phyloP scores from a whole-genome alignment of 2,888 invertebrate species.

The Troides helena region DNA sequence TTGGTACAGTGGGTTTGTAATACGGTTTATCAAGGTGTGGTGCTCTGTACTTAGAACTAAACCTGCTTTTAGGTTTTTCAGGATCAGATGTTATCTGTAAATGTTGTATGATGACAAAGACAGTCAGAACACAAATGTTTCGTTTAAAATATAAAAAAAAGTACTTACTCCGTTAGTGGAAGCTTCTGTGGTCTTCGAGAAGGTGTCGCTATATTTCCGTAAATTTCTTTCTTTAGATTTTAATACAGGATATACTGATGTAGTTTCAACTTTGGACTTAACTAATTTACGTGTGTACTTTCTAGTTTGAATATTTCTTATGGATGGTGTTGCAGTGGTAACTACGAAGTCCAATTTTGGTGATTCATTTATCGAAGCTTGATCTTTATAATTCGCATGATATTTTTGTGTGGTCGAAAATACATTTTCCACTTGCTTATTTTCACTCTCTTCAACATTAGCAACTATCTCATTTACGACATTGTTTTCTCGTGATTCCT shows the following conservation, averaged over 20 bases:
- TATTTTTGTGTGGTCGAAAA: conserved; percentile 59
- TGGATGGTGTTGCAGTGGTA: conserved; percentile 51
- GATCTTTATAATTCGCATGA: conserved; percentile 64
- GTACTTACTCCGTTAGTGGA: conserved; percentile 70
- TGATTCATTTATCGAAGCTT: conserved; percentile 38
- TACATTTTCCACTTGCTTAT: conserved; percentile 43
- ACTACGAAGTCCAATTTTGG: conserved; percentile 43
- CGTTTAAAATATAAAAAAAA: conserved; percentile 5
- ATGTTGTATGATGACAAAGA: conserved; percentile 28
- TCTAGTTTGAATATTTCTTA: conserved; percentile 65
- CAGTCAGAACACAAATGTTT: conserved; percentile 1
- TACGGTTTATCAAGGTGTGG: conserved; percentile 77
- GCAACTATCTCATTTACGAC: conserved; percentile 49
- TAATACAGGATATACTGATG: conserved; percentile 42
- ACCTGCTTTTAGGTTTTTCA: conserved; percentile 76
- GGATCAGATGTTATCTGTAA: conserved; percentile 70
- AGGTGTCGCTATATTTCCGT: conserved; percentile 63
- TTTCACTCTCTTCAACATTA: conserved; percentile 50
- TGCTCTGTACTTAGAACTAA: conserved; percentile 81
- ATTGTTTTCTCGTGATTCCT: conserved; percentile 60
- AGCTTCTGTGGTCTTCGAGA: conserved; percentile 65
- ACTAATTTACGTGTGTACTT: conserved; percentile 54
- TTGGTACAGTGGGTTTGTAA: conserved; percentile 83
- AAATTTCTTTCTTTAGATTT: conserved; percentile 52
- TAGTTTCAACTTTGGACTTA: conserved; percentile 46